Base-by-base conservation (phyloP, 2,113 vertebrate genomes). In the Oxygymnocypris stewartii region DNA sequence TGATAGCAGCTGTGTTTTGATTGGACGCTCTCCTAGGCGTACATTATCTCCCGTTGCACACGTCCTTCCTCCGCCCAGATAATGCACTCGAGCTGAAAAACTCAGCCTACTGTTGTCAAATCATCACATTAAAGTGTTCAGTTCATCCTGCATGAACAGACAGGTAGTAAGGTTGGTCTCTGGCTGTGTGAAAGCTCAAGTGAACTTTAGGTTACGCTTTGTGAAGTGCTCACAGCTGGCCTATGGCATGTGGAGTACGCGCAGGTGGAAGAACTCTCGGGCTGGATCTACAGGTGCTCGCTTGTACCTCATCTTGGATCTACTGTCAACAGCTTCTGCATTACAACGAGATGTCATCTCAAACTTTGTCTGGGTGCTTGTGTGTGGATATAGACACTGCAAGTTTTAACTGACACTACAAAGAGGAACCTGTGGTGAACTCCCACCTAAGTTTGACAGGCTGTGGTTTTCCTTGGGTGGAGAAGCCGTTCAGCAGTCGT, bases 31-130 rank as follows among this genome's bases (percentile, higher is more conserved):
- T 89, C 93, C 91, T 87, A 88, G 79, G 81, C 89, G 78, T 84
- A 84, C 40, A 92, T 96, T 97, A 98, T 97, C 96, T 84, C 92
- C 96, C 94, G 94, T 94, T 91, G 90, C 94, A 94, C 92, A 94
- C 92, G 90, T 93, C 93, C 93, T 93, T 94, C 95, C 96, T 95
- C 96, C 96, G 95, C 95, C 96, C 94, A 95, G 88, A 93, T 93
- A 95, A 94, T 93, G 95, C 92, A 94, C 92, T 92, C 93, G 91
- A 91, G 91, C 90, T 88, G 79, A 83, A 82, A 89, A 54, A 85
- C 90, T 90, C 92, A 83, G 83, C 93, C 93, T 83, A 91, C 90
- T 90, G 23, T 28, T 16, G 79, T 96, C 94, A 96, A 94, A 93
- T 95, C 94, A 95, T 88, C 51, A 82, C 91, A 85, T 63, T 51